Conservation (phyloP, 2,888 invertebrate genomes). For the Tetropium fuscum region DNA sequence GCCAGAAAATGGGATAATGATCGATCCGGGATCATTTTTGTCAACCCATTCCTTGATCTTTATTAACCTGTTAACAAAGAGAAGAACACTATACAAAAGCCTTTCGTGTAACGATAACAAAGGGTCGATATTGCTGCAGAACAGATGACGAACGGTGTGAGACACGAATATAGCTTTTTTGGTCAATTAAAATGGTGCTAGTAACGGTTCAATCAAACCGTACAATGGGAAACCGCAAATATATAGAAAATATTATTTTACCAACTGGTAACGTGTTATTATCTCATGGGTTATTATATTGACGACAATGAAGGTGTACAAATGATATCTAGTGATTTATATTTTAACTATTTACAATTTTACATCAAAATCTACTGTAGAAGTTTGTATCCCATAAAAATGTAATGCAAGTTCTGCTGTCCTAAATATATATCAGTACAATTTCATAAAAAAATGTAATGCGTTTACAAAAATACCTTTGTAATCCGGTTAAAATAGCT, state of each 20-base stretch:
- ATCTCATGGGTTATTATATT: conserved; percentile 19
- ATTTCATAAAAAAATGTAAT: no score
- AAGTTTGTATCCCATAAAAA: no score
- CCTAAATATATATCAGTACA: no score
- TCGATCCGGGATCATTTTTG: conserved; percentile 93
- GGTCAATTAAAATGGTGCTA: not conserved
- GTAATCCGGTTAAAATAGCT: no score
- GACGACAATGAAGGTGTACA: conserved; percentile 20
- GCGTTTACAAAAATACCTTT: no score
- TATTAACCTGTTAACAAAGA: conserved; percentile 74
- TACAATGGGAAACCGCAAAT: conserved; percentile 35
- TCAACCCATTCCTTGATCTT: conserved; percentile 99
- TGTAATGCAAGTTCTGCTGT: no score
- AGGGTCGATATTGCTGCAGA: not conserved
- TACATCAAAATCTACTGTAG: no score
- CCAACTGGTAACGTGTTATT: conserved; percentile 30
- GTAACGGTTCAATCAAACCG: conserved; percentile 19
- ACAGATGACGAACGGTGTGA: conserved; percentile 14
- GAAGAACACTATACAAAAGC: conserved; percentile 7
- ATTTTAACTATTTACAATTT: no score
- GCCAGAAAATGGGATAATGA: conserved; percentile 97
- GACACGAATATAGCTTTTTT: conserved; percentile 11
- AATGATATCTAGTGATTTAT: no score
- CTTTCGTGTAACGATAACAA: conserved; percentile 16
- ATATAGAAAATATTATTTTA: conserved; percentile 21